Evolutionary conservation across 92 coral and sea anemone genomes (phyloP), one percentile per base, ranked within the genome.

Genomic region (Scolanthus callimorphus): DNA sequence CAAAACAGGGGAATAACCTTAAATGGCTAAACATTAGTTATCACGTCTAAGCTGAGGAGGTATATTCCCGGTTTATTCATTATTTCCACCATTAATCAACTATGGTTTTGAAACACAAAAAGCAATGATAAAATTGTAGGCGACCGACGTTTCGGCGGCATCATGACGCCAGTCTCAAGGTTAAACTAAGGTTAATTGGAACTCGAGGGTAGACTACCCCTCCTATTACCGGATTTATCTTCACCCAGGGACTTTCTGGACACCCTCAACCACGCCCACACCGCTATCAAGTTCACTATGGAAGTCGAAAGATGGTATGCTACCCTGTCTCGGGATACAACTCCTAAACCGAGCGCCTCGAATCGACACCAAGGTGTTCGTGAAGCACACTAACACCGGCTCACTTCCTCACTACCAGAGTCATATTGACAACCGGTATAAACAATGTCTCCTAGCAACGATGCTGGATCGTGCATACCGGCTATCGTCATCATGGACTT

Each of bases 401-500:
- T 25, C 45, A 43, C 71, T 67, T n/a, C 56, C 60, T 26, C 74
- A 49, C 58, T 53, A 66, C 34, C 51, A 65, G 20, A 80, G 77
- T 44, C 80, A 71, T 20, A 51, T 62, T 2, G 78, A 70, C 26
- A 10, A 39, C 17, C 27, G 48, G 27, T 79, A 29, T 52, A 71
- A 79, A 29, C 61, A 38, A 13, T 17, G 56, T 17, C 43, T 73
- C 8, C 3, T 81, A 12, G 56, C 0, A 20, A 67, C 81, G 53
- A 73, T 61, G 87, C 55, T 73, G 1, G 71, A 73, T 25, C 65
- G 77, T 2, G 81, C 67, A 9, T 72, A 34, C n/a, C 69, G 70
- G 4, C 20, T 80, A 13, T 72, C 71, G 12, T 54, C 81, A 1
- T 64, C 73, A 4, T 64, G 60, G 81, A 4, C 23, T 3, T 57